Evolutionary conservation across 2,113 vertebrate species (phyloP).

Genomic region (Heterotis niloticus): DNA sequence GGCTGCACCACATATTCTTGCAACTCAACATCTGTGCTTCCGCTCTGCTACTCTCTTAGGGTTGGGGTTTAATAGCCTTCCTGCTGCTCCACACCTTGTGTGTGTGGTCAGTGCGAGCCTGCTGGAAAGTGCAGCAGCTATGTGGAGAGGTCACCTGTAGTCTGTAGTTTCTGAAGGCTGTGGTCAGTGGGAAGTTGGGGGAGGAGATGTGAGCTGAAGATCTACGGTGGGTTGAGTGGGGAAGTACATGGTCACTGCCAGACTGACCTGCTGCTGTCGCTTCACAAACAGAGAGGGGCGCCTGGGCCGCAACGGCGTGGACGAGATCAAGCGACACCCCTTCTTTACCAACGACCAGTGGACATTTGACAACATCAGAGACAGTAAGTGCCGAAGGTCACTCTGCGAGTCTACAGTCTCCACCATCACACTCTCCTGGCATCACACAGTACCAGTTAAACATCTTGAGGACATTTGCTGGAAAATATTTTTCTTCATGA

Average conservation of each 20-base stretch:
- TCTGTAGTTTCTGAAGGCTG: not conserved
- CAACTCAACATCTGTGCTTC: not conserved
- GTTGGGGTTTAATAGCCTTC: too few species aligned
- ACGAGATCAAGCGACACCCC: conserved; percentile 89
- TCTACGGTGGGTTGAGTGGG: too few species aligned
- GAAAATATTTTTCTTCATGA: too few species aligned
- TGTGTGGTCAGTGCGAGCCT: not conserved
- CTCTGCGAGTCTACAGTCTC: not conserved
- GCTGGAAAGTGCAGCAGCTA: not conserved
- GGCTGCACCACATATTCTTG: not conserved
- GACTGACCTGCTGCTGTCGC: conserved; percentile 23
- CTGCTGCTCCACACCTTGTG: too few species aligned
- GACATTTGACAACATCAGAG: conserved; percentile 94
- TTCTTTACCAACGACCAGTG: conserved; percentile 97
- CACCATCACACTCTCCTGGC: too few species aligned
- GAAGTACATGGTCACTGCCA: not conserved
- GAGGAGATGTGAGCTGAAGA: not conserved
- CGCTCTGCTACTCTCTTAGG: not conserved
- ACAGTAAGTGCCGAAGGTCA: conserved; percentile 74
- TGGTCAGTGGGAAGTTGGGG: not conserved
- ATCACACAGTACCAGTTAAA: too few species aligned
- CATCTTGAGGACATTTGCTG: too few species aligned
- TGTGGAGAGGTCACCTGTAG: not conserved
- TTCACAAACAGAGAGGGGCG: conserved; percentile 82
- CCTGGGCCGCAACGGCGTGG: conserved; percentile 85